Base-by-base conservation (phyloP, 2,888 invertebrate genomes). In the Rhagonycha lutea region DNA sequence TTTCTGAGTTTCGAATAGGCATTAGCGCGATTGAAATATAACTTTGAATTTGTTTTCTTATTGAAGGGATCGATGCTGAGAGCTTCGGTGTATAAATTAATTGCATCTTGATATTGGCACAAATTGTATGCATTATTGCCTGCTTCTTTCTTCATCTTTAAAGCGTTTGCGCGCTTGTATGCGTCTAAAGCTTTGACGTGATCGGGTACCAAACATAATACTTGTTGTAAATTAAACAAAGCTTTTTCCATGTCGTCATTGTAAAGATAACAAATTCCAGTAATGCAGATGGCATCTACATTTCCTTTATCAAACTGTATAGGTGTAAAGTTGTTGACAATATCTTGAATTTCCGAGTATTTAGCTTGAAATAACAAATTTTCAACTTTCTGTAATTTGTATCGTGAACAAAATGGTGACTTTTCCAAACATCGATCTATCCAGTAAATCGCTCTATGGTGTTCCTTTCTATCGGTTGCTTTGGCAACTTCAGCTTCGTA, bases 221-320 rank as follows among this genome's bases (percentile, higher is more conserved):
- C 97, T 87, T 97, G 96, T 87, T 97, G 96, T 86, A 98, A 98
- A 88, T 98, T 97, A 85, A 93, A 92, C 83, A 97, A 94, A n/a
- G 97, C 96, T 86, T 94, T 95, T 72, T 98, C 97, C 77, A 97
- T 91, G 88, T 96, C 95, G 84, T 97, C 97, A 89, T 92, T 92
- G 85, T 96, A 97, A 87, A 97, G 98, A 70, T 98, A 90, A 87
- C 97, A 97, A 86, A 97, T 89, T 14, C 97, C 98, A 75, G 97
- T 91, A 4, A 98, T 95, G 85, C 94, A 97, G 78, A 98, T 93
- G 3, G 98, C 98, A 87, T 98, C 98, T 0, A 94, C 95, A 86
- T 97, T 95, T 80, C 94, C 92, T 84, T 92, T 92, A 85, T 98
- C 95, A 80, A 92, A 89, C 83, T 95, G 93, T 83, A 98, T 90